Evolutionary conservation across 2,797 vertebrate genomes (phyloP).

Genomic region (Lemur catta): DNA sequence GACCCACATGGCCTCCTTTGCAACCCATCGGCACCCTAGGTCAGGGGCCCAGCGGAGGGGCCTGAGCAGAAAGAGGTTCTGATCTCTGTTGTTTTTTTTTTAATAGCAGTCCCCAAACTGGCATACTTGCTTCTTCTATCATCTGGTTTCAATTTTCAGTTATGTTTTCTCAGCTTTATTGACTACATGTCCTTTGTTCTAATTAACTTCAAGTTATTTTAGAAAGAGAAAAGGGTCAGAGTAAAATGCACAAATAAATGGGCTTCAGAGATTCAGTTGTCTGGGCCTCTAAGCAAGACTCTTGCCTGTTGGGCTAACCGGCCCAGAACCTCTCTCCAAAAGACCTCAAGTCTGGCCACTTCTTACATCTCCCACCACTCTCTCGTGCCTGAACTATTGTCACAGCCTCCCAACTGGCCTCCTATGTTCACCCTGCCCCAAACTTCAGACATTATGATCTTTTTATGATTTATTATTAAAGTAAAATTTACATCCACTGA

Average conservation of each 20-base stretch:
- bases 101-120: background rate
- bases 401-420: background rate
- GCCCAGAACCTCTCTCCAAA: background rate
- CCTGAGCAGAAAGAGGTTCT: background rate
- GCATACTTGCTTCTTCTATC: background rate
- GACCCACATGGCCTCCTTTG: background rate
- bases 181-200: background rate
- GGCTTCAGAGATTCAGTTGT: background rate
- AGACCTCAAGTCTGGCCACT: background rate
- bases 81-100: background rate
- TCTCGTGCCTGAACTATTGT: background rate
- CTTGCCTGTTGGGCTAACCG: background rate
- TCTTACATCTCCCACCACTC: background rate
- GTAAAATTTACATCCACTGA: background rate
- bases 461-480: background rate
- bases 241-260: background rate
- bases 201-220: background rate
- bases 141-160: conserved; percentile 16
- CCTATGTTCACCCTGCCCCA: background rate
- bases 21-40: background rate
- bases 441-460: background rate
- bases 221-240: background rate
- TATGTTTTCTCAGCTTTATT: background rate
- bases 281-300: background rate
- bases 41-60: background rate